Base-by-base conservation (phyloP, 2,888 invertebrate genomes). In the Rhimphoctona megacephalus region DNA sequence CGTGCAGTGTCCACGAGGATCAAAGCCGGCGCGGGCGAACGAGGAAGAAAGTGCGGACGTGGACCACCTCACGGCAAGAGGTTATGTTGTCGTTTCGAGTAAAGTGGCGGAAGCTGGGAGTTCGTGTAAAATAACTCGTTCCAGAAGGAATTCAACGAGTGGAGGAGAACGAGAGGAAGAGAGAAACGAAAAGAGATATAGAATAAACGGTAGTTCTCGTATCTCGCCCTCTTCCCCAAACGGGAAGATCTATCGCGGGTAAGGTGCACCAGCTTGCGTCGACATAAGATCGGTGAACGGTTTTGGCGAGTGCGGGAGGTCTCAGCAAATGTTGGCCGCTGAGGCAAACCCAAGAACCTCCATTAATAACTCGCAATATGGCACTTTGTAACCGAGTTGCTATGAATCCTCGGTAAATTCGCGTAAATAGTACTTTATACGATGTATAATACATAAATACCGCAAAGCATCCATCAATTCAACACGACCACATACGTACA, bases 361-460 rank as follows among this genome's bases (percentile, higher is more conserved):
- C 90, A 90, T 90, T 90, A 90, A 90, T 90, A 90, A 90, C 85
- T 81, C 79, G 73, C 86, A 81, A 72, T 87, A 87, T 83, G 87
- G 85, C 88, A 87, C 88, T 88, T 85, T 86, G 87, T 81, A 89
- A 86, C 88, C 85, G 85, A 81, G 79, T 81, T 84, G 76, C 80
- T 74, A 84, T 84, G 86, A 85, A 87, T 87, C 85, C 81, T 85
- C 72, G 76, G 57, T 74, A 87, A 82, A 87, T 80, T 79, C 66
- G 76, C 76, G 85, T 87, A 82, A 85, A 82, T 85, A 87, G 82
- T 85, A 57, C 66, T 76, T 85, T 49, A 49, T 82, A 66, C 84
- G 46, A 80, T 61, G 30, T 79, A 69, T 49, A 19, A 33, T 66
- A 30, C 61, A 30, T 46, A 52, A 61, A 30, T 57, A 79, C n/a